Base-by-base conservation (phyloP, 2,888 invertebrate species). In the Chironomus riparius region DNA sequence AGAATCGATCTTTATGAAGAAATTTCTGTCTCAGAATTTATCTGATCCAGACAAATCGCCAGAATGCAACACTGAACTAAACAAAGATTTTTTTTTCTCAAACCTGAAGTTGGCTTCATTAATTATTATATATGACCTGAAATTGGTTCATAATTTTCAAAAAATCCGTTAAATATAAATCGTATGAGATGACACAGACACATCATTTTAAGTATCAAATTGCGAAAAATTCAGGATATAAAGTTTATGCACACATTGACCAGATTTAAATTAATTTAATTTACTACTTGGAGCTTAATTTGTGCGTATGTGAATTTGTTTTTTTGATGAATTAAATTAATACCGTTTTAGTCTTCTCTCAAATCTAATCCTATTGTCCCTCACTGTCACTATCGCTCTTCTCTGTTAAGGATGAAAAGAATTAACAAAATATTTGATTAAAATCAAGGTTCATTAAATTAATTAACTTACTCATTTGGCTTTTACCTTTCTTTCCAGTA, bases 311-410 rank as follows among this genome's bases (percentile, higher is more conserved):
- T 15, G 18, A 56, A 15, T 56, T n/a, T 18, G 56, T 56, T 56
- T 18, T 18, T 56, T 15, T 56, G 18, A 7, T 56, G 56, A 15
- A 56, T 56, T 15, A 56, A 56, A 56, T 65, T 65, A 21, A 21
- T 38, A 24, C 21, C 65, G 22, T 18, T 65, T 21, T 65, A 65
- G 65, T 65, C 65, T 65, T 65, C 65, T 65, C 65, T 65, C 65
- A 18, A n/a, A 56, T 70, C 50, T 69, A 65, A 78, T 77, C 81
- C 89, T 90, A 94, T 87, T 94, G 94, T 86, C 93, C 94, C 88
- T 94, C 94, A 86, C 94, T 94, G 87, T 94, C 94, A 87, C 93
- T 94, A 89, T 94, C 94, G 87, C 93, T 94, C 87, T 94, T 94
- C 88, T 94, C 94, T 94, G 89, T 78, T 89, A 90, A 79, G 79